Base-by-base conservation (phyloP, 1,140 invertebrate genomes). In the Pseudachorutes palmiensis region DNA sequence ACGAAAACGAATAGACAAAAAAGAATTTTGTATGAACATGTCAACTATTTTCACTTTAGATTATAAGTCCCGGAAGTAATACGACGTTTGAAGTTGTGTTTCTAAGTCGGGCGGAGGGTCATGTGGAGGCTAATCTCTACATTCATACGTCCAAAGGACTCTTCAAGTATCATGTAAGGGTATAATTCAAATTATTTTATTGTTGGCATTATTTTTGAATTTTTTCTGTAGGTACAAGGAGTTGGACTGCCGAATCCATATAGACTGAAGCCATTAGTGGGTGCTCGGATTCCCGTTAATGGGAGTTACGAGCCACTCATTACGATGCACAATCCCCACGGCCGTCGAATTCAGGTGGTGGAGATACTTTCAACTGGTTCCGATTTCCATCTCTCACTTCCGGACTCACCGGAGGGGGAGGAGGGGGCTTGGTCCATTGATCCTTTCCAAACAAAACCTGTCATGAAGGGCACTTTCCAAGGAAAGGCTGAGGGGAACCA, bases 51-150 rank as follows among this genome's bases (percentile, higher is more conserved):
- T 73, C 72, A 75, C 74, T 67, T 36, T 81, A 91, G 88, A 82
- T 87, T 74, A 87, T 98, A 77, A 86, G 89, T 75, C 91, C 93
- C 57, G 84, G 88, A 65, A 88, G 89, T 58, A 97, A 97, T 79
- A 97, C 94, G 71, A 89, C 91, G 67, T 97, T 98, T 81, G 93
- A 89, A 82, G 90, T 97, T 74, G 91, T 97, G 65, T 97, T 95
- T 81, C 83, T 97, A 74, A 93, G 93, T 24, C 81, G 94, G 75
- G 87, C 91, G 79, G 87, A 94, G 80, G 93, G 92, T 69, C 85
- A 85, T 75, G 86, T 94, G 70, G 86, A 92, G 78, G 91, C 91
- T 78, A 87, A 87, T 78, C 84, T 98, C 76, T 91, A 88, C 79
- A 90, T 98, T 76, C 92, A 96, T 79, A 96, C 94, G 19, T 93